phyloP scores from a whole-genome alignment of 2,113 vertebrate genomes.

The Pogona vitticeps region DNA sequence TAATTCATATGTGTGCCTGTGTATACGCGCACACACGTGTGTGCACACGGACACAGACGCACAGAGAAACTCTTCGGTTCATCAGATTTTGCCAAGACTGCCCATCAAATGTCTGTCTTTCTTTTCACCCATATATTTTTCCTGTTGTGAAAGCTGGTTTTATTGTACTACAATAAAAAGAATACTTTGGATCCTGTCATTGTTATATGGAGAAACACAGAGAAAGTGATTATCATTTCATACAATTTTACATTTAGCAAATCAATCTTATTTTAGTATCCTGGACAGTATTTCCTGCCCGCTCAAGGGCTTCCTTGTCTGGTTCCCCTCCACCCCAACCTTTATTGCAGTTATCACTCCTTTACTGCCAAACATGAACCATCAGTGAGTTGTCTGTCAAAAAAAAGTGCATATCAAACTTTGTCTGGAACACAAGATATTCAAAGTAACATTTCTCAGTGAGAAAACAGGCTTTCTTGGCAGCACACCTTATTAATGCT shows the following conservation, averaged over 20 bases:
- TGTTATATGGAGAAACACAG: constrained; percentile 34
- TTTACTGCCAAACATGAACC: neutral
- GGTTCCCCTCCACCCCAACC: neutral
- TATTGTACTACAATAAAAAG: constrained; percentile 54
- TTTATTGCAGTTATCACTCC: neutral
- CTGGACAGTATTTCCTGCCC: constrained; percentile 42
- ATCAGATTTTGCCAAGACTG: constrained; percentile 23
- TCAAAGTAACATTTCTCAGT: constrained; percentile 42
- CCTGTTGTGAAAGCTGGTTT: constrained; percentile 46
- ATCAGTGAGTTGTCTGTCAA: constrained; percentile 8
- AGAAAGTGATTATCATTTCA: constrained; percentile 57
- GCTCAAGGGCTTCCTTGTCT: constrained; percentile 17
- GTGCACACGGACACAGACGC: constrained; percentile 14
- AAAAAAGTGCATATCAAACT: constrained; percentile 11
- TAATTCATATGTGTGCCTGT: too few species aligned
- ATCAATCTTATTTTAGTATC: constrained; percentile 38
- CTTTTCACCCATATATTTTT: constrained; percentile 20
- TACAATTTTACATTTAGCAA: constrained; percentile 21
- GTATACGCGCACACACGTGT: too few species aligned
- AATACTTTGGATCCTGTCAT: constrained; percentile 44
- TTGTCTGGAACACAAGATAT: constrained; percentile 42
- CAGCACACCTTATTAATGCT: constrained; percentile 39
- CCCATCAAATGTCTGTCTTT: neutral
- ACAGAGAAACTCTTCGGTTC: constrained; percentile 15
- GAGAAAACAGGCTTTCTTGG: constrained; percentile 53